Conservation (phyloP, 2,113 vertebrate genomes). For the Oenanthe melanoleuca region DNA sequence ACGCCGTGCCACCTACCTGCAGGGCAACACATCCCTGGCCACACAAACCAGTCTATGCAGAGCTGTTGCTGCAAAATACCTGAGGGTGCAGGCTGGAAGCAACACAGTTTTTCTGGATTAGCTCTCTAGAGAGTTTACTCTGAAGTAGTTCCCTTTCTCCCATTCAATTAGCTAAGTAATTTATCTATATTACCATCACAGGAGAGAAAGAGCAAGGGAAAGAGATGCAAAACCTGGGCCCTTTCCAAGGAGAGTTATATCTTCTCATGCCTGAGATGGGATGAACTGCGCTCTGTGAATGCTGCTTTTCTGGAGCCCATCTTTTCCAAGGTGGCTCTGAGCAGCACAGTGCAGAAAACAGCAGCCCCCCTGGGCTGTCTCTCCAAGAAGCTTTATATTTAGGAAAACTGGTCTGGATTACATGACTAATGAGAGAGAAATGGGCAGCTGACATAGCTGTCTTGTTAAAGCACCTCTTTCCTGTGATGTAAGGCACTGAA, state of each 20-base stretch:
- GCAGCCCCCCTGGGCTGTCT: neutral
- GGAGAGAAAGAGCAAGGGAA: neutral
- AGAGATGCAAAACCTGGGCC: neutral
- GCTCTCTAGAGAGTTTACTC: neutral
- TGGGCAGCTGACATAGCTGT: neutral
- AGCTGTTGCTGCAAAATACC: neutral
- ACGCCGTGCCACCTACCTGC: neutral
- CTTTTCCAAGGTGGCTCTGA: neutral
- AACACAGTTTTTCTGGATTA: neutral
- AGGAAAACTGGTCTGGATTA: neutral
- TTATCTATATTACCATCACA: neutral
- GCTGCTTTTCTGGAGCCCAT: neutral
- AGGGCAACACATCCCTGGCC: accelerated
- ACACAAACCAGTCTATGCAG: neutral
- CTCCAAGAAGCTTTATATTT: neutral
- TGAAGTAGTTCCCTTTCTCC: neutral
- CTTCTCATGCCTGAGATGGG: neutral
- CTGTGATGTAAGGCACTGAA: neutral
- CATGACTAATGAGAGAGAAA: neutral
- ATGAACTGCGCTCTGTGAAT: neutral
- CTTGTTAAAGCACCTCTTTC: neutral
- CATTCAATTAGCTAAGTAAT: neutral
- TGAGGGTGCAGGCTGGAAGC: neutral
- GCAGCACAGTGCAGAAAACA: neutral
- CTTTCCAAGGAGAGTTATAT: neutral